Evolutionary conservation across 2,888 invertebrate species (phyloP).

Genomic region (Heteromyza rotundicornis): DNA sequence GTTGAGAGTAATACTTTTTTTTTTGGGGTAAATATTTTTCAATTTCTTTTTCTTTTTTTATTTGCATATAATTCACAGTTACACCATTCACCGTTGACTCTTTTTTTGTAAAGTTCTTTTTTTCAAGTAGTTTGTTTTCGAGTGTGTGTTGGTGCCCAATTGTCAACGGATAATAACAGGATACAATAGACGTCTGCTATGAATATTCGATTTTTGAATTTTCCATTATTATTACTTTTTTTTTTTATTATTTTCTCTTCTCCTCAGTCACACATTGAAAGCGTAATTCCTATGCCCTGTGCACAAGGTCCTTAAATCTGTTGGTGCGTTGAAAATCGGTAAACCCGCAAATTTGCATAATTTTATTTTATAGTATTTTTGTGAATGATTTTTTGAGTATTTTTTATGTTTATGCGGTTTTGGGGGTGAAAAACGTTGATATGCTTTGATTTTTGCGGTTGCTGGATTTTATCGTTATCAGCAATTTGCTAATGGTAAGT

Average conservation of each 20-base stretch:
- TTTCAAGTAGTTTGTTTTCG: no score
- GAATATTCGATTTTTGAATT: conserved; percentile 32
- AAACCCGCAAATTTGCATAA: not conserved
- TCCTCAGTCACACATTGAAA: not conserved
- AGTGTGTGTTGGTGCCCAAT: conserved; percentile 12
- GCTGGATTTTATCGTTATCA: no score
- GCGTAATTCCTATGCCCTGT: not conserved
- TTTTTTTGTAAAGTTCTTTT: no score
- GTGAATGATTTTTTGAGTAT: no score
- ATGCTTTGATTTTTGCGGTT: no score
- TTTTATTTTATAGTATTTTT: no score
- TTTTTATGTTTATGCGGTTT: no score
- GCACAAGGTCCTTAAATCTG: not conserved
- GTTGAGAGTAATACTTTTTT: no score
- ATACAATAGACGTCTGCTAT: conserved; percentile 26
- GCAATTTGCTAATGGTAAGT: no score
- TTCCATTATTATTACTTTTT: no score
- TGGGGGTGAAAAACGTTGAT: no score
- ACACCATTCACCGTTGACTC: not conserved
- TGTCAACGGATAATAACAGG: not conserved
- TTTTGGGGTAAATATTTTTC: conserved; percentile 28
- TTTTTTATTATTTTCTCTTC: no score
- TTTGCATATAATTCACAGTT: conserved; percentile 46
- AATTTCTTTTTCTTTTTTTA: conserved; percentile 41
- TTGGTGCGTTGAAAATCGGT: not conserved